Evolutionary conservation across 2,888 invertebrate genomes (phyloP).

Genomic region (Meteorus cinctellus): DNA sequence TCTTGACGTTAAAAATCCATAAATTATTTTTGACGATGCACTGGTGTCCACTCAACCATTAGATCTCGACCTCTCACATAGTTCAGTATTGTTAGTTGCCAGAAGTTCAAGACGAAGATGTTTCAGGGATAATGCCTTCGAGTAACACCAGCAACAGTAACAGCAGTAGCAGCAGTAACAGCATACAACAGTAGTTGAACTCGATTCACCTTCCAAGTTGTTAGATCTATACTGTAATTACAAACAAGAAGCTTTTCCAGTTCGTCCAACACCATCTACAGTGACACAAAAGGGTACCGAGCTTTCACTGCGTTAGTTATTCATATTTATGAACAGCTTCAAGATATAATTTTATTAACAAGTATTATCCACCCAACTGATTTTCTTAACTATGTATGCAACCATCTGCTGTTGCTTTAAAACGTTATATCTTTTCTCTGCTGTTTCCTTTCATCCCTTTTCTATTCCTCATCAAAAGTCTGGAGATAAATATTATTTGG

Average conservation of each 20-base stretch:
- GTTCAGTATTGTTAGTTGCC: background rate
- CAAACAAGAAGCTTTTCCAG: conserved; percentile 10
- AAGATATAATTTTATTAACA: conserved; percentile 8
- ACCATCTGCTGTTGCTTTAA: background rate
- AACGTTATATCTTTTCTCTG: background rate
- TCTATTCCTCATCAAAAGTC: background rate
- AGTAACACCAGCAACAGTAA: background rate
- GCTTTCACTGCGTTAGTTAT: background rate
- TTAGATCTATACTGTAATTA: background rate
- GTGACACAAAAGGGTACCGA: background rate
- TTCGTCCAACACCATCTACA: conserved; percentile 6
- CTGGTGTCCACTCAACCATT: background rate
- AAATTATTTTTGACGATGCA: background rate
- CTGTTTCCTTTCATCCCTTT: background rate
- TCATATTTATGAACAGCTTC: background rate
- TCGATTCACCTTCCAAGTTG: background rate
- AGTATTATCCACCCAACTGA: background rate
- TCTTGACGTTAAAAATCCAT: background rate
- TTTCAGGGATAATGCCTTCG: background rate
- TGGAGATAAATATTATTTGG: too few species aligned
- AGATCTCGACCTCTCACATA: background rate
- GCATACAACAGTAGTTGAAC: background rate
- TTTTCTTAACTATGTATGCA: background rate
- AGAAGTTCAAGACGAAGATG: background rate
- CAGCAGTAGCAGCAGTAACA: background rate